Evolutionary conservation across 2,888 invertebrate species (phyloP).

Genomic region (Meliscaeva auricollis): DNA sequence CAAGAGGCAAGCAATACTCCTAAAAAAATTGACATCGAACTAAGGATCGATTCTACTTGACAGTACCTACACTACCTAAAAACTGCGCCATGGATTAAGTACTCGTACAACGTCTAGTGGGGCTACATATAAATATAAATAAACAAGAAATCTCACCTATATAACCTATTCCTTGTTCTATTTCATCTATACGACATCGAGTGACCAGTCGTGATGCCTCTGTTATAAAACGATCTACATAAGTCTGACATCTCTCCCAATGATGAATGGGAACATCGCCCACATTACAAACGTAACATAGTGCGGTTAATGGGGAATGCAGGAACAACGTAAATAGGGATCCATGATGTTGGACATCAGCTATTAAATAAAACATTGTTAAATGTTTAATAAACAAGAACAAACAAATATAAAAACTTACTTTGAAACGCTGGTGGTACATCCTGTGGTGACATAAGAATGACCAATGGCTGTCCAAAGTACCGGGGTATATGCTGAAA

Average conservation of each 20-base stretch:
- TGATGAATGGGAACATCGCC: constrained; percentile 92
- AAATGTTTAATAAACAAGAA: not conserved
- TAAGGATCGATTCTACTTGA: too few relatives aligned
- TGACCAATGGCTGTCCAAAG: constrained; percentile 96
- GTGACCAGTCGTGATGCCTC: constrained; percentile 94
- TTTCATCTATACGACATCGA: constrained; percentile 91
- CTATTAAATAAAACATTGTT: constrained; percentile 76
- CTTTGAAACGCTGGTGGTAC: constrained; percentile 93
- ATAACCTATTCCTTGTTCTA: constrained; percentile 84
- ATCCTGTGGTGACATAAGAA: constrained; percentile 97
- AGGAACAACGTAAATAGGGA: constrained; percentile 97
- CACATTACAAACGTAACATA: constrained; percentile 96
- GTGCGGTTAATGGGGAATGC: constrained; percentile 95
- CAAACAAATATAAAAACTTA: constrained; percentile 80
- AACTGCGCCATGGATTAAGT: too few relatives aligned
- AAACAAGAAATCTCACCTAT: constrained; percentile 82
- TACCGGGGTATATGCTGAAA: constrained; percentile 95
- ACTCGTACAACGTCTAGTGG: too few relatives aligned
- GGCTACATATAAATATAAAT: too few relatives aligned
- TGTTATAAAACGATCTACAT: constrained; percentile 94
- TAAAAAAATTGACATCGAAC: too few relatives aligned
- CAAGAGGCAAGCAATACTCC: too few relatives aligned
- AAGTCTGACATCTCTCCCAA: constrained; percentile 96
- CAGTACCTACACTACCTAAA: too few relatives aligned
- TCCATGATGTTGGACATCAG: constrained; percentile 93